Conservation (phyloP, 2,888 invertebrate genomes). For the Xanthorhoe spadicearia region DNA sequence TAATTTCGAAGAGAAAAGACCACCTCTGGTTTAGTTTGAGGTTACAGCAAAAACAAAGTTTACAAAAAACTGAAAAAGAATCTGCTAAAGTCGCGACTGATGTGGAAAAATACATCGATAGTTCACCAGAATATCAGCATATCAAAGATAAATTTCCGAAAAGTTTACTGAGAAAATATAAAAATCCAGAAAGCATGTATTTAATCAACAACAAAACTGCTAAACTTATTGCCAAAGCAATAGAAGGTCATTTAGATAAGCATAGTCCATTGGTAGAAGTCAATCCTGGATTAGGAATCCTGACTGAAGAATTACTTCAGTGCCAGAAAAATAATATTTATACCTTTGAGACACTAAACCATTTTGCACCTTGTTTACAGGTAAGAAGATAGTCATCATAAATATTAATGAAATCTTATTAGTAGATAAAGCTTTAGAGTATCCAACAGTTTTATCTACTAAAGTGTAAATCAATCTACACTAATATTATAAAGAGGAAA, state of each 20-base stretch:
- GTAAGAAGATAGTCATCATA: constrained; percentile 51
- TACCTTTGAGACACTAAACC: constrained; percentile 84
- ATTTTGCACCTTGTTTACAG: constrained; percentile 77
- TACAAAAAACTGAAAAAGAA: constrained; percentile 56
- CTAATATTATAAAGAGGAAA: too few species aligned
- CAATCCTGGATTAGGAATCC: constrained; percentile 88
- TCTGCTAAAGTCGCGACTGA: constrained; percentile 62
- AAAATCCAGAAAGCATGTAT: constrained; percentile 71
- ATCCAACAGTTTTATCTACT: too few species aligned
- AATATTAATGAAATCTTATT: neutral
- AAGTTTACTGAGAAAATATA: constrained; percentile 68
- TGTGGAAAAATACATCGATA: constrained; percentile 68
- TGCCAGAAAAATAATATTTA: constrained; percentile 79
- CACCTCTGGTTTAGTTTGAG: constrained; percentile 46
- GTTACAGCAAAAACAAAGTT: constrained; percentile 59
- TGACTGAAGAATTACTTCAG: constrained; percentile 85
- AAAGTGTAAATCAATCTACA: too few species aligned
- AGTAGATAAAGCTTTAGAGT: neutral
- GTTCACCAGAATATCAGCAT: constrained; percentile 58
- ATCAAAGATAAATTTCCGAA: constrained; percentile 68
- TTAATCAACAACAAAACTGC: constrained; percentile 74
- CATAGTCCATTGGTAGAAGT: constrained; percentile 85
- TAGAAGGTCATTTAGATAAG: constrained; percentile 61
- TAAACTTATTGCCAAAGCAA: constrained; percentile 61
- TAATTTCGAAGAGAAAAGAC: constrained; percentile 25